Percentiles rank a stretch among this genome's conserved stretches.
phyloP scores from a whole-genome alignment of 2,113 vertebrate species.

The Lampris megalopsis region DNA sequence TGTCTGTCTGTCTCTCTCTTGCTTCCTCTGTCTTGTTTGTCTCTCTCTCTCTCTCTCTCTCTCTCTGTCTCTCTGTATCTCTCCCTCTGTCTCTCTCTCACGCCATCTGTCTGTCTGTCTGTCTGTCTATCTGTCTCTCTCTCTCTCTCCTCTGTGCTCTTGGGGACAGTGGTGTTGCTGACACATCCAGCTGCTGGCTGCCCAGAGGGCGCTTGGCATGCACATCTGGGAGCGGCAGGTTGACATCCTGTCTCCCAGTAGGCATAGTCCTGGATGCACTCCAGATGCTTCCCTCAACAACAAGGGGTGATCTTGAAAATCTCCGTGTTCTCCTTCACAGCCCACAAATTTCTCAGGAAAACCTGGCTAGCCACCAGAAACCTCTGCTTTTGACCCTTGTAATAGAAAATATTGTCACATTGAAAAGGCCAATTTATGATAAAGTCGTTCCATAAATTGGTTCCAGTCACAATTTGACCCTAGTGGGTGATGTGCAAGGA shows the following conservation, averaged over 20 bases:
- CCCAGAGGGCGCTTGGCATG: not conserved
- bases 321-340: not conserved
- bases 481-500: conserved; percentile 21
- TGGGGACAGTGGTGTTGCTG: not conserved
- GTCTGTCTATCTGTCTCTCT: no score
- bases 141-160: not conserved
- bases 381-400: conserved; percentile 26
- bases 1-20: no score
- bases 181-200: no score
- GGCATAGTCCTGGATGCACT: not conserved
- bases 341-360: conserved; percentile 5
- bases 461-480: conserved; percentile 14
- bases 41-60: not conserved
- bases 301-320: not conserved
- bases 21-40: not conserved
- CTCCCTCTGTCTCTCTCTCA: no score
- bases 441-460: conserved; percentile 35
- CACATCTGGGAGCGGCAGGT: conserved; percentile 15
- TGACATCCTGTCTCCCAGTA: conserved; percentile 9
- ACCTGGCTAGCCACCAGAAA: conserved; percentile 40
- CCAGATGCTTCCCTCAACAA: no score
- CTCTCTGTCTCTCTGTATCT: no score
- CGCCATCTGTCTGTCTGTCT: no score
- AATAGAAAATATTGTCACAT: conserved; percentile 24
- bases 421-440: conserved; percentile 29